A percentile compares a stretch with the other conserved stretches of the same genome.
phyloP scores from a whole-genome alignment of 2,797 vertebrate species.

The Urophycis tenuis region DNA sequence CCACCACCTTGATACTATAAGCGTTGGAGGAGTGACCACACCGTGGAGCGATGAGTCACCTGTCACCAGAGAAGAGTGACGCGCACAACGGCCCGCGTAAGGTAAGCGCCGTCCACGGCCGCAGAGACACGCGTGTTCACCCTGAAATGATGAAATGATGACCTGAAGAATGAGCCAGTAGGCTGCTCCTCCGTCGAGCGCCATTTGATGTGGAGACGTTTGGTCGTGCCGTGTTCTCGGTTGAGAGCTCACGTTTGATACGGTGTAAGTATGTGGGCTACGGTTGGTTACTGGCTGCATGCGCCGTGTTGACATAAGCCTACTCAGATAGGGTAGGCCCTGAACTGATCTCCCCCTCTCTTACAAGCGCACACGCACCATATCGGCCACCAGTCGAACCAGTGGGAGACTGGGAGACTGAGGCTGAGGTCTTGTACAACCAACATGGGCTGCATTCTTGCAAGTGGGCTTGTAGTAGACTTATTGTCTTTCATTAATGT shows the following conservation, averaged over 20 bases:
- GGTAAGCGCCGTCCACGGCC: slow-evolving; percentile 19
- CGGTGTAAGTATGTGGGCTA: neutral
- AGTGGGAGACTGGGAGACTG: too few species aligned
- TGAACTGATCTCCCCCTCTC: neutral
- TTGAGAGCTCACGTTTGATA: neutral
- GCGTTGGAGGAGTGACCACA: neutral
- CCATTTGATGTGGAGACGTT: neutral
- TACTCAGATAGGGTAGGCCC: neutral
- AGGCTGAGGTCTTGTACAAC: neutral
- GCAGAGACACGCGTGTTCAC: neutral
- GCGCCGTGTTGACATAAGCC: neutral
- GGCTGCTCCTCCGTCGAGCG: neutral
- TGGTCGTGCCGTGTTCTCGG: too few species aligned
- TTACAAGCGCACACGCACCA: neutral
- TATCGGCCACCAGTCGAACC: too few species aligned
- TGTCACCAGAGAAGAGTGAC: slow-evolving; percentile 10
- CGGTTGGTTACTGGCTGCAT: neutral
- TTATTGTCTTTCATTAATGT: neutral
- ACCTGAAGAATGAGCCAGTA: neutral
- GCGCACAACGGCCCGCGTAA: slow-evolving; percentile 25
- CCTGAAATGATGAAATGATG: neutral
- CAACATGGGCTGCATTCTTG: too few species aligned
- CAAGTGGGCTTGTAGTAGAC: too few species aligned
- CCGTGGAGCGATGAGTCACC: slow-evolving; percentile 28
- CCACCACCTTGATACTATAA: neutral